phyloP scores from a whole-genome alignment of 2,888 invertebrate genomes.

The Gerosis bhagava region DNA sequence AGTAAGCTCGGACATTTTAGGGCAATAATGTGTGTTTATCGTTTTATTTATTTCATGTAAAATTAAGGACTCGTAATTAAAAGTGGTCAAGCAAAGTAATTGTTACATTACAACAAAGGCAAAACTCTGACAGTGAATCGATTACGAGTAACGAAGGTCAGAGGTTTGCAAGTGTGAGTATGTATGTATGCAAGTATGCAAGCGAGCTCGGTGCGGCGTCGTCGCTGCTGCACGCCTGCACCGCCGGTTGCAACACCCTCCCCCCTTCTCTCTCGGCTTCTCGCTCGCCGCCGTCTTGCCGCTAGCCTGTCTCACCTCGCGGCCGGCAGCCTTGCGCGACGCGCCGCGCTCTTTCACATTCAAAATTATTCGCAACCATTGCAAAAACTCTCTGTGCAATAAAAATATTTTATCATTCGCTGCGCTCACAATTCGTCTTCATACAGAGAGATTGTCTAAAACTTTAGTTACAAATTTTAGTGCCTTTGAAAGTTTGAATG shows the following conservation, averaged over 20 bases:
- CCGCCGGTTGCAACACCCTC: constrained; percentile 81
- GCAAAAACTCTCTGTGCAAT: constrained; percentile 82
- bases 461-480: constrained; percentile 59
- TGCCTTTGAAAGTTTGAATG: constrained; percentile 79
- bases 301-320: constrained; percentile 82
- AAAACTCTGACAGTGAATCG: constrained; percentile 68
- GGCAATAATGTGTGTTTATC: constrained; percentile 1
- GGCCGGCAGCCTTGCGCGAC: constrained; percentile 82
- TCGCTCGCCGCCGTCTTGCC: constrained; percentile 80
- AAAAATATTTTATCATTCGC: constrained; percentile 66
- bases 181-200: constrained; percentile 80
- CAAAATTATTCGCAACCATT: constrained; percentile 82
- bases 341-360: constrained; percentile 82
- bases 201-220: constrained; percentile 79
- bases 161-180: constrained; percentile 75
- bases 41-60: constrained; percentile 8
- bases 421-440: constrained; percentile 65
- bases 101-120: constrained; percentile 67
- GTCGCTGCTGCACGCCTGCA: constrained; percentile 82
- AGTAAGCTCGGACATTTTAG: constrained; percentile 11
- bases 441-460: constrained; percentile 66
- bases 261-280: constrained; percentile 79
- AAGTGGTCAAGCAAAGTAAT: constrained; percentile 50
- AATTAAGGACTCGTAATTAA: constrained; percentile 31
- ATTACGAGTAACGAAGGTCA: constrained; percentile 78